Conservation (phyloP, 1,140 invertebrate species). For the Bradysia coprophila region DNA sequence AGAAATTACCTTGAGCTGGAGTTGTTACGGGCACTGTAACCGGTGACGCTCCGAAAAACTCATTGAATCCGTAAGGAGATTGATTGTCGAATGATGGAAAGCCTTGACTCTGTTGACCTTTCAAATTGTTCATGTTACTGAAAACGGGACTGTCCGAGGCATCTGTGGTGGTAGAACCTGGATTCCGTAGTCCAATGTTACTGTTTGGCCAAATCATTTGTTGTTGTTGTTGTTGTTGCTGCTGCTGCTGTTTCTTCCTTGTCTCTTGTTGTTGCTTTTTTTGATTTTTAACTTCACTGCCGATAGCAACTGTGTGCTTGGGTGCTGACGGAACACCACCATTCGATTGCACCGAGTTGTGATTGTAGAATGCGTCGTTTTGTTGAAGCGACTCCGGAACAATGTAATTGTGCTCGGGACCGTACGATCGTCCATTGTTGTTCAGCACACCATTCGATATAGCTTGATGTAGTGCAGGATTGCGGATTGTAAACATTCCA, state of each 20-base stretch:
- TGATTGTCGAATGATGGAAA: background rate
- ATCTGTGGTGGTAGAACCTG: background rate
- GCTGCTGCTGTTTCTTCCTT: background rate
- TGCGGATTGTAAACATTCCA: conserved; percentile 65
- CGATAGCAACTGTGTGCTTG: conserved; percentile 13
- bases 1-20: background rate
- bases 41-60: conserved; percentile 9
- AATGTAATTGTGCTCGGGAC: conserved; percentile 16
- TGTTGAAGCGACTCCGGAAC: conserved; percentile 8
- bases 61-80: background rate
- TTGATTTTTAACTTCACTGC: conserved; percentile 17
- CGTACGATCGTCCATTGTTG: conserved; percentile 12
- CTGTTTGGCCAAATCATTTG: background rate
- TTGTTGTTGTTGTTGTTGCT: background rate
- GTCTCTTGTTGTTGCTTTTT: background rate
- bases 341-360: conserved; percentile 8
- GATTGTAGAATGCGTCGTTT: conserved; percentile 19
- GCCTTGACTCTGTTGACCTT: background rate
- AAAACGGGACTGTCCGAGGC: background rate
- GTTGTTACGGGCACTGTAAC: background rate
- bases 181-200: background rate
- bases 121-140: background rate
- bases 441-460: conserved; percentile 8
- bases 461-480: conserved; percentile 30
- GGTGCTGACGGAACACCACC: background rate